phyloP scores from a whole-genome alignment of 2,113 vertebrate genomes.

The Acanthochromis polyacanthus region DNA sequence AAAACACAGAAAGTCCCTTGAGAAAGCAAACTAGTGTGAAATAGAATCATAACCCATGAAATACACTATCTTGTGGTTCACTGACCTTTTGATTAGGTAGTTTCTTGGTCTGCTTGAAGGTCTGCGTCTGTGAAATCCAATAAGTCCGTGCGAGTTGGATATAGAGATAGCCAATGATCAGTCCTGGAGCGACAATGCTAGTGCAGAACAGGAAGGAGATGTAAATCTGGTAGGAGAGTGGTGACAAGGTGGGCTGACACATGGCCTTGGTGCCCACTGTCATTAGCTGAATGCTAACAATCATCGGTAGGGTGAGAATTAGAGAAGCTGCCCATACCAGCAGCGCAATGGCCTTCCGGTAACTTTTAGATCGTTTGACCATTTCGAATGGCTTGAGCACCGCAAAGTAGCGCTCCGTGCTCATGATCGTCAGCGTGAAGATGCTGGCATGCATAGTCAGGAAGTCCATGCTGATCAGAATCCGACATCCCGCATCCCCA shows the following conservation, averaged over 20 bases:
- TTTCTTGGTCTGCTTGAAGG: constrained; percentile 92
- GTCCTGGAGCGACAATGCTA: constrained; percentile 92
- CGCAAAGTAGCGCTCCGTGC: constrained; percentile 92
- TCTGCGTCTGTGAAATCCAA: constrained; percentile 93
- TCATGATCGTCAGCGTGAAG: constrained; percentile 94
- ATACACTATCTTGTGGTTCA: neutral
- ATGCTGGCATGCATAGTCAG: constrained; percentile 96
- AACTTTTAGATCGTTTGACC: constrained; percentile 92
- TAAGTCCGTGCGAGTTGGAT: constrained; percentile 90
- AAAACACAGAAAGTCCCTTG: neutral
- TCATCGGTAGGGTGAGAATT: constrained; percentile 91
- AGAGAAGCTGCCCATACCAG: constrained; percentile 90
- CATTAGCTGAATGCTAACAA: constrained; percentile 90
- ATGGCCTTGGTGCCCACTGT: constrained; percentile 87
- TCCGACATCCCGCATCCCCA: constrained; percentile 88
- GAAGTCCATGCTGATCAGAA: constrained; percentile 93
- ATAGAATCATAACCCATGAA: neutral
- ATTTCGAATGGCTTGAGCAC: constrained; percentile 93
- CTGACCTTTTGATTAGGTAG: constrained; percentile 87
- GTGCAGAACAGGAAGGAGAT: constrained; percentile 92
- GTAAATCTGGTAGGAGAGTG: constrained; percentile 89
- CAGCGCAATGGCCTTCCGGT: constrained; percentile 91
- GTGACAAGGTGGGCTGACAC: constrained; percentile 89
- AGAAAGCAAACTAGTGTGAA: neutral
- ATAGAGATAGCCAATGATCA: constrained; percentile 93